phyloP scores from a whole-genome alignment of 2,888 invertebrate genomes.

The Sympetrum striolatum region DNA sequence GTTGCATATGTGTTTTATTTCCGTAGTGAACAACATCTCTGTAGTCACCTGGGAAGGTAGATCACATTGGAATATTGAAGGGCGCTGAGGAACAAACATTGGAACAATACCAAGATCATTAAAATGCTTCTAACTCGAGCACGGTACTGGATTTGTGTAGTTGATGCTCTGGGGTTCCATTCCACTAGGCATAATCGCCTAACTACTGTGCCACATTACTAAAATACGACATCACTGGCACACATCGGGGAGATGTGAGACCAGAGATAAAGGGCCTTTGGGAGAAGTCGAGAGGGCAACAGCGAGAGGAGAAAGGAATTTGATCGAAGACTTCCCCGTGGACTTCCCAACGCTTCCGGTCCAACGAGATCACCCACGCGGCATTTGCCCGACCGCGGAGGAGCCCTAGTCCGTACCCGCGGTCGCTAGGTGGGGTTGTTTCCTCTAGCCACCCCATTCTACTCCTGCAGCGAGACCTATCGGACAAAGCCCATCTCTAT shows the following conservation, averaged over 20 bases:
- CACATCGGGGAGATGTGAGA: not conserved
- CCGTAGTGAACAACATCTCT: too few relatives aligned
- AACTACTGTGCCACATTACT: not conserved
- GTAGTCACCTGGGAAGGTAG: too few relatives aligned
- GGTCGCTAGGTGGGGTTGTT: not conserved
- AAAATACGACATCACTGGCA: not conserved
- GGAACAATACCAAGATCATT: too few relatives aligned
- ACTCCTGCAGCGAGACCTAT: not conserved
- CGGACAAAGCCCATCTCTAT: not conserved
- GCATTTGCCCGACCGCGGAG: constrained; percentile 20
- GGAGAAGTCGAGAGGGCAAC: not conserved
- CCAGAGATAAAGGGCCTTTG: too few relatives aligned
- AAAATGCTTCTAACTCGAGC: too few relatives aligned
- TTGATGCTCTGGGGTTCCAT: not conserved
- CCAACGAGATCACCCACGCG: constrained; percentile 26
- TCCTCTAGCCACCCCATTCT: not conserved
- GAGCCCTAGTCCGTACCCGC: not conserved
- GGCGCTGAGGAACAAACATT: too few relatives aligned
- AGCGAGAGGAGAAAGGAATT: not conserved
- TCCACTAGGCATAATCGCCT: not conserved
- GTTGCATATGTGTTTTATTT: too few relatives aligned
- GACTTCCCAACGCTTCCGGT: constrained; percentile 3
- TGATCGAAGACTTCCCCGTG: not conserved
- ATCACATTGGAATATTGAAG: too few relatives aligned
- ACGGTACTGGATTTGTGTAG: too few relatives aligned